phyloP scores from a whole-genome alignment of 2,797 vertebrate genomes.

The Spinus olivaceus region DNA sequence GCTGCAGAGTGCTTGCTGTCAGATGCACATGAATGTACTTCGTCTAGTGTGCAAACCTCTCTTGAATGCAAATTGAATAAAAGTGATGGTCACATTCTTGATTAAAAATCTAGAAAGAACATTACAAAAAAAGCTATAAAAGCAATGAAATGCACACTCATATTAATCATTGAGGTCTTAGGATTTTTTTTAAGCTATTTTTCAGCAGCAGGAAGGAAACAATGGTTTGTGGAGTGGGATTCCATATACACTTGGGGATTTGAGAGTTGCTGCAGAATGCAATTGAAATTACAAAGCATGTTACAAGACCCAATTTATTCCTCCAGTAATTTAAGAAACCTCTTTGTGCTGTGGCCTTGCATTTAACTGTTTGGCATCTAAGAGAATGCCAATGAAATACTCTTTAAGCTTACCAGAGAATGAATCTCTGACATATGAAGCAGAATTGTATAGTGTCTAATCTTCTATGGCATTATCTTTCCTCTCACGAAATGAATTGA shows the following conservation, averaged over 20 bases:
- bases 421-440: neutral
- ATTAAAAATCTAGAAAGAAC: neutral
- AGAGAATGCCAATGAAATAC: neutral
- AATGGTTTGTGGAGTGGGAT: neutral
- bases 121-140: neutral
- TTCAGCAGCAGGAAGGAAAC: constrained; percentile 14
- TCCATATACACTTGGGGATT: neutral
- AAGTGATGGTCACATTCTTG: neutral
- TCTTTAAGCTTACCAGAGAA: neutral
- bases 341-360: constrained; percentile 12
- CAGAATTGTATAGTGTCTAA: neutral
- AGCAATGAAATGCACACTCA: neutral
- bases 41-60: neutral
- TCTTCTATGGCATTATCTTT: neutral
- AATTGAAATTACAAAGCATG: neutral
- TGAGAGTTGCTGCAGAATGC: neutral
- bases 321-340: constrained; percentile 27
- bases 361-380: neutral
- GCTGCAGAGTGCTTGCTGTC: neutral
- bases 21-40: neutral
- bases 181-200: constrained; percentile 27
- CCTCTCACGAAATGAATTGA: neutral
- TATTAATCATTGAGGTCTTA: neutral
- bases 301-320: constrained; percentile 23
- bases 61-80: neutral